Conservation (phyloP, 2,888 invertebrate species). For the Plagodis pulveraria region DNA sequence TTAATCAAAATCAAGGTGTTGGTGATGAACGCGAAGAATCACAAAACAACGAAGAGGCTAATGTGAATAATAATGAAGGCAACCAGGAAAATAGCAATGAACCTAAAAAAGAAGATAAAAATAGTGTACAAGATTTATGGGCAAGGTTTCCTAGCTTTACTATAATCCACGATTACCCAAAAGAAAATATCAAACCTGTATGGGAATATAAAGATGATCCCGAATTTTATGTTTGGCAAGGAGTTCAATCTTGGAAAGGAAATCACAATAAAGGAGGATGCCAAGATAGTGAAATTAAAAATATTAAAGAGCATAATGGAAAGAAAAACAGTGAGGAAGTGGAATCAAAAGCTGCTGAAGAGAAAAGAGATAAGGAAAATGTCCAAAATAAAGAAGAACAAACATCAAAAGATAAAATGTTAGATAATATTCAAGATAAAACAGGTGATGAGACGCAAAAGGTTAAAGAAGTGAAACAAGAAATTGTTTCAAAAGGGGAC, state of each 20-base stretch:
- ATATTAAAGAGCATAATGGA: no score
- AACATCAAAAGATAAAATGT: background rate
- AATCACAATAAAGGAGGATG: background rate
- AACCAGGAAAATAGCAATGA: background rate
- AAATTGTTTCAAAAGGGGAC: no score
- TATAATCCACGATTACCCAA: slow-evolving; percentile 10
- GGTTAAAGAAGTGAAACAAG: background rate
- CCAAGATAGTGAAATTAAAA: background rate
- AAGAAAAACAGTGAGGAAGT: no score
- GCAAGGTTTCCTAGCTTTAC: slow-evolving; percentile 9
- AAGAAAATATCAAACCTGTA: slow-evolving; percentile 8
- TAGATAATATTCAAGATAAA: no score
- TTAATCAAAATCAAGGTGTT: background rate
- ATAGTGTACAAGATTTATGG: background rate
- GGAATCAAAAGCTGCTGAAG: no score
- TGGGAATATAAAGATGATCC: slow-evolving; percentile 14
- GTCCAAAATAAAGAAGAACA: background rate
- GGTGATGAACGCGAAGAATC: background rate
- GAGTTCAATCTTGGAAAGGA: slow-evolving; percentile 13
- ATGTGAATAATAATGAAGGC: background rate
- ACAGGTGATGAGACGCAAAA: background rate
- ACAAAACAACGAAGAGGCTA: background rate
- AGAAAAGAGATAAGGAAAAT: background rate
- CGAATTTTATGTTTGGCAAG: slow-evolving; percentile 9
- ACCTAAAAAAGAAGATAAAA: background rate